A percentile compares a stretch with the other conserved stretches of the same genome.
phyloP scores from a whole-genome alignment of 2,797 vertebrate species.

The Jordanella pulchra region DNA sequence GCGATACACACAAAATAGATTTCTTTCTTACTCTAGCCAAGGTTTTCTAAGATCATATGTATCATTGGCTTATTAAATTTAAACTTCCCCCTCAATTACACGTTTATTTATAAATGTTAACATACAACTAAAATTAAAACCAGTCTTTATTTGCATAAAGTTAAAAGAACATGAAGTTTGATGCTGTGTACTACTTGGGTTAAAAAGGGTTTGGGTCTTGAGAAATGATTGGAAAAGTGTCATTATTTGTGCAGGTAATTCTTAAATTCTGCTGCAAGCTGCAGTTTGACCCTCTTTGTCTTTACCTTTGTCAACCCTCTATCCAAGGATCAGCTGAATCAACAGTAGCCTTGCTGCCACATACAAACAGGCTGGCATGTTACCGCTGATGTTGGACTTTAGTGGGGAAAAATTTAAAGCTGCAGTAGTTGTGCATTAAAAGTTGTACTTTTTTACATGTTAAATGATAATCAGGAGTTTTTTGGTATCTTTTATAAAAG shows the following conservation, averaged over 20 bases:
- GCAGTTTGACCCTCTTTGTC: conserved; percentile 38
- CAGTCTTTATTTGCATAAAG: too few relatives aligned
- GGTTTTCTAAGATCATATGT: background rate
- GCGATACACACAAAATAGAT: too few relatives aligned
- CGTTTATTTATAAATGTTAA: background rate
- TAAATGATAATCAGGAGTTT: conserved; percentile 41
- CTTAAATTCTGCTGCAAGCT: conserved; percentile 8
- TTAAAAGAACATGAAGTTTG: too few relatives aligned
- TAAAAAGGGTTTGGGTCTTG: background rate
- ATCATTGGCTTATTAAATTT: background rate
- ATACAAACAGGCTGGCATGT: conserved; percentile 38
- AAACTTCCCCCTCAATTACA: background rate
- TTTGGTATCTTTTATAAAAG: conserved; percentile 31
- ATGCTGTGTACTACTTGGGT: background rate
- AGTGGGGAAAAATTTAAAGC: conserved; percentile 48
- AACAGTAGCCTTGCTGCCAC: conserved; percentile 48
- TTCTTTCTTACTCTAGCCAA: background rate
- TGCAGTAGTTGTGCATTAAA: conserved; percentile 53
- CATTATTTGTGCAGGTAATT: background rate
- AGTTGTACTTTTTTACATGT: conserved; percentile 30
- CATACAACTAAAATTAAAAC: background rate
- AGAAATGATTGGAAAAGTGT: background rate
- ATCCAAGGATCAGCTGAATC: conserved; percentile 55
- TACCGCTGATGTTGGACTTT: conserved; percentile 27
- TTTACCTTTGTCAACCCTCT: conserved; percentile 35